Evolutionary conservation across 2,797 vertebrate genomes (phyloP), one percentile per base, ranked within the genome.

Genomic region (Tragelaphus eurycerus): DNA sequence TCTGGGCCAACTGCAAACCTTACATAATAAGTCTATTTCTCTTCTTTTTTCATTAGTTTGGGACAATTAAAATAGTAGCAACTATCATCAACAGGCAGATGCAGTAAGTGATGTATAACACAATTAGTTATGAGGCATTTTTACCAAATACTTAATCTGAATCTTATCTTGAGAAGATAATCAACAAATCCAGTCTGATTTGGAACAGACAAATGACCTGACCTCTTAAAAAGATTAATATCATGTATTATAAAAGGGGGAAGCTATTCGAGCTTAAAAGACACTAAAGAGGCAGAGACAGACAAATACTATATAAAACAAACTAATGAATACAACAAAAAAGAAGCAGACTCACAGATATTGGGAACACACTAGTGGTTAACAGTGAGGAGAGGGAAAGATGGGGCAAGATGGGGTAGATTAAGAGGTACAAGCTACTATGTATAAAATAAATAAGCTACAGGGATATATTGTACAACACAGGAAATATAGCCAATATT

Each of bases 161-260:
- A 52, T 91, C 78, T 93, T 87, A 93, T 67, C 64, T 81, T 91
- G 31, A 91, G 87, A 48, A 95, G 71, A 81, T 81, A 95, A 89
- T 55, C 50, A 95, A 31, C n/a, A 90, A 86, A 90, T 67, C 31
- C 29, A 93, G n/a, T 87, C 78, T 84, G 34, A 50, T 31, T 31
- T 71, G 71, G 38, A 14, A 76, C n/a, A 89, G 31, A 85, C 15
- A 76, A 90, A 23, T 59, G 25, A 76, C 11, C 25, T 52, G 7
- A 84, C 89, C 27, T 90, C 64, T 93, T 62, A 86, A 91, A 81
- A 84, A 87, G 27, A 67, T 43, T 52, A 83, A 17, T 43, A 60
- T 52, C 34, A n/a, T 21, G 7, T 82, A 43, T 91, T 95, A 59
- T 27, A 59, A 86, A 94, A 76, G 34, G 31, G 21, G 52, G 27